phyloP scores from a whole-genome alignment of 2,888 invertebrate genomes.

The Scaptomyza tumidula region DNA sequence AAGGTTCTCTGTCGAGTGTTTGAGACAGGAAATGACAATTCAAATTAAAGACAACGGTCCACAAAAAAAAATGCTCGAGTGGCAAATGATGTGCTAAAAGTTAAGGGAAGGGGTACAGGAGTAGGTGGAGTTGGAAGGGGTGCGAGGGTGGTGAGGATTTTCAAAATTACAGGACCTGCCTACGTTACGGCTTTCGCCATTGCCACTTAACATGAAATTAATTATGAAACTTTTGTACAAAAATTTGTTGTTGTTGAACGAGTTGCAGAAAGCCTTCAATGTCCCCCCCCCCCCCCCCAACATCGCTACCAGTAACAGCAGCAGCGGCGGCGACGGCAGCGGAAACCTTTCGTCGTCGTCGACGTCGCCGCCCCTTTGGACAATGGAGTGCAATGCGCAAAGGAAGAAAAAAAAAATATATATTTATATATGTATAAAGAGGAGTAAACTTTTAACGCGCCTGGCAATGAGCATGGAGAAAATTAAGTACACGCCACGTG shows the following conservation, averaged over 20 bases:
- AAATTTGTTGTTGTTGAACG: constrained; percentile 69
- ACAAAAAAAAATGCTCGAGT: constrained; percentile 25
- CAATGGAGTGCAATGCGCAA: constrained; percentile 27
- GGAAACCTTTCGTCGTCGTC: constrained; percentile 30
- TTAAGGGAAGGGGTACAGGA: neutral
- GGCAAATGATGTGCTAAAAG: constrained; percentile 25
- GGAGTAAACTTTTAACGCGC: constrained; percentile 60
- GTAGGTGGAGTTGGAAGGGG: neutral
- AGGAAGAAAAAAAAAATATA: constrained; percentile 6
- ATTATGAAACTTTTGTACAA: constrained; percentile 80
- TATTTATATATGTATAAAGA: constrained; percentile 5
- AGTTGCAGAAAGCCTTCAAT: constrained; percentile 70
- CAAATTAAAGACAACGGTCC: constrained; percentile 74
- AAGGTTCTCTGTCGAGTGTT: constrained; percentile 54
- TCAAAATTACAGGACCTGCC: constrained; percentile 29
- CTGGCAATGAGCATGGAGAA: constrained; percentile 62
- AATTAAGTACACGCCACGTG: constrained; percentile 78
- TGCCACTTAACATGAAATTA: constrained; percentile 80
- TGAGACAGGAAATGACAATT: constrained; percentile 80
- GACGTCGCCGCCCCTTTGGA: constrained; percentile 22
- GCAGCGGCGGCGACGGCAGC: constrained; percentile 8
- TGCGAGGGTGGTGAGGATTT: neutral
- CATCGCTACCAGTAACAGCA: constrained; percentile 15
- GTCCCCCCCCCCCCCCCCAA: constrained; percentile 18
- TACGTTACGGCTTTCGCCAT: constrained; percentile 62